Conservation (phyloP, 2,797 vertebrate species). For the Ceyx erithaca region DNA sequence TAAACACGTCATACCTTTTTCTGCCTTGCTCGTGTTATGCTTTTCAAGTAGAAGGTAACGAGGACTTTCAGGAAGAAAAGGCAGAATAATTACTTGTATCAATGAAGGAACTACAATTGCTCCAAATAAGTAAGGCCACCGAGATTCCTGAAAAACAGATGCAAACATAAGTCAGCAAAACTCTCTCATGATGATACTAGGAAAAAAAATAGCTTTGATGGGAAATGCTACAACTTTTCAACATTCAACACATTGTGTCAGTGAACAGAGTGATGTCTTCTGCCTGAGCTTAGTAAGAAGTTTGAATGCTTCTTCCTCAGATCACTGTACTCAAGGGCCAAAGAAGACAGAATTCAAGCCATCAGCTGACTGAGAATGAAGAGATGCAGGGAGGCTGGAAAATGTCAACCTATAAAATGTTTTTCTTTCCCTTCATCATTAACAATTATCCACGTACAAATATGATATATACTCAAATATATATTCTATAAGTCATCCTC, state of each 20-base stretch:
- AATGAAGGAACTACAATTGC: conserved; percentile 84
- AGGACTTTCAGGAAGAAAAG: conserved; percentile 94
- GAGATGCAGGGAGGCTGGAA: not conserved
- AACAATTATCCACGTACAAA: not conserved
- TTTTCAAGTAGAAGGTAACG: conserved; percentile 91
- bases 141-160: conserved; percentile 80
- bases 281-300: not conserved
- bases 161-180: not conserved
- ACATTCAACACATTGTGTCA: not conserved
- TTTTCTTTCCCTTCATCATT: not conserved
- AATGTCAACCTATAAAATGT: not conserved
- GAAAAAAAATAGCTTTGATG: not conserved
- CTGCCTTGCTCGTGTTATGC: conserved; percentile 81
- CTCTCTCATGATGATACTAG: not conserved
- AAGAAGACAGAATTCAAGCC: not conserved
- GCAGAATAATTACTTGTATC: conserved; percentile 86
- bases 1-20: conserved; percentile 82
- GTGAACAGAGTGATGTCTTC: not conserved
- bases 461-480: not conserved
- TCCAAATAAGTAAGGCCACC: conserved; percentile 90
- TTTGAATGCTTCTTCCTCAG: not conserved
- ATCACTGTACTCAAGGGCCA: not conserved
- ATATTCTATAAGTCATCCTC: not conserved
- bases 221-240: not conserved
- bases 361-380: not conserved